Base-by-base conservation (phyloP, 2,888 invertebrate species). In the Apeira syringaria region DNA sequence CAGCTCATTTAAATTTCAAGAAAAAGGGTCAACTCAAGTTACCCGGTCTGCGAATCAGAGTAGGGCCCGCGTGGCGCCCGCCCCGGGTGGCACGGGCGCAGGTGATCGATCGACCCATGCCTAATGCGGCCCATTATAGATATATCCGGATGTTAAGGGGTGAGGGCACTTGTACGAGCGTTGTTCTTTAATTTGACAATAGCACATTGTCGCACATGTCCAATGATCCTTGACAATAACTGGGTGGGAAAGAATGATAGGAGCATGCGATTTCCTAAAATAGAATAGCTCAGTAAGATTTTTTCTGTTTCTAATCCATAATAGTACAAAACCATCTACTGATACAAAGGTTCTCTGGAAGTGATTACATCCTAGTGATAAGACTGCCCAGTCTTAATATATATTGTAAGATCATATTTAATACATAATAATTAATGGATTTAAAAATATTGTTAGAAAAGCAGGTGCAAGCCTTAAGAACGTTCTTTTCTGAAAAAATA, bases 51-150 rank as follows among this genome's bases (percentile, higher is more conserved):
- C 20, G 28, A 11, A n/a, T n/a, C n/a, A 34, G 26, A 11, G 34
- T 15, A 12, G 37, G 25, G 15, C 32, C 35, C 22, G 22, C 27
- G 20, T 6, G 39, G 39, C 39, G 35, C 33, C 24, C 44, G 37
- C 28, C 20, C 32, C 33, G 22, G 34, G 10, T 38, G 37, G 35
- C 32, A 37, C 43, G 27, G 31, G 38, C 27, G 20, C 35, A 17
- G 28, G 32, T 26, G 26, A 47, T 47, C 47, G 47, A 47, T 47
- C 41, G 45, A 45, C 25, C 47, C 46, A 43, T 45, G 35, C 33
- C 36, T 56, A 50, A 56, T 56, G 50, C 47, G 44, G 32, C 50
- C 50, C 48, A 50, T 48, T 53, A 48, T 45, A 36, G 47, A 38
- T 52, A 47, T 40, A 50, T 55, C 52, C 45, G 47, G 20, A 46